These are phyloP conservation scores for Bellardia pandia DNA, from an alignment of 2,888 invertebrate species.

Conservation along the genomic window DNA sequence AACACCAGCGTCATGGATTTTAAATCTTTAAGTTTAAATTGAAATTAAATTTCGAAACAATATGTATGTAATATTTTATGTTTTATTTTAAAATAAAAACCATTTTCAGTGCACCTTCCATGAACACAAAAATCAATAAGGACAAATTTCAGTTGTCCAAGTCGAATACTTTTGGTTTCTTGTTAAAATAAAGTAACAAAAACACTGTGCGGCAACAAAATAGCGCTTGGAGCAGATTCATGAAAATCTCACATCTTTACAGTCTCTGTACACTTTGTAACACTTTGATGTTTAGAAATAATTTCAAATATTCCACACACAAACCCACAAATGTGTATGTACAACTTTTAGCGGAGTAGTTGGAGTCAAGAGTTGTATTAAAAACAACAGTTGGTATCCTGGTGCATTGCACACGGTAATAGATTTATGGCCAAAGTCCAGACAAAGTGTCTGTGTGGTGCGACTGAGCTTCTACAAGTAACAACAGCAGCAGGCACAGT, in stretches of 20 bases:
- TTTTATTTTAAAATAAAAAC: no score
- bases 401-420: conserved; percentile 74
- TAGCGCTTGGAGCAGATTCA: conserved; percentile 4
- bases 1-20: no score
- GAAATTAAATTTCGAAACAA: no score
- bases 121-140: no score
- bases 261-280: conserved; percentile 72
- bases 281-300: conserved; percentile 80
- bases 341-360: conserved; percentile 63
- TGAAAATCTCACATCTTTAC: conserved; percentile 30
- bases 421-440: conserved; percentile 82
- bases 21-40: no score
- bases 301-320: conserved; percentile 75
- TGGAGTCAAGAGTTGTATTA: conserved; percentile 64
- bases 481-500: conserved; percentile 45
- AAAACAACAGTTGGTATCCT: conserved; percentile 73
- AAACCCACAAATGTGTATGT: conserved; percentile 5
- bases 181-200: not conserved
- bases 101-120: no score
- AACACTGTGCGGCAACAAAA: conserved; percentile 10
- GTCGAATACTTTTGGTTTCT: no score
- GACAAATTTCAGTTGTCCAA: no score
- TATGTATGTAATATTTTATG: no score
- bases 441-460: conserved; percentile 82
- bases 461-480: conserved; percentile 70